Percentiles rank a stretch among this genome's conserved stretches.
Evolutionary conservation across 1,140 invertebrate species (phyloP).

Genomic region (Musca vetustissima): DNA sequence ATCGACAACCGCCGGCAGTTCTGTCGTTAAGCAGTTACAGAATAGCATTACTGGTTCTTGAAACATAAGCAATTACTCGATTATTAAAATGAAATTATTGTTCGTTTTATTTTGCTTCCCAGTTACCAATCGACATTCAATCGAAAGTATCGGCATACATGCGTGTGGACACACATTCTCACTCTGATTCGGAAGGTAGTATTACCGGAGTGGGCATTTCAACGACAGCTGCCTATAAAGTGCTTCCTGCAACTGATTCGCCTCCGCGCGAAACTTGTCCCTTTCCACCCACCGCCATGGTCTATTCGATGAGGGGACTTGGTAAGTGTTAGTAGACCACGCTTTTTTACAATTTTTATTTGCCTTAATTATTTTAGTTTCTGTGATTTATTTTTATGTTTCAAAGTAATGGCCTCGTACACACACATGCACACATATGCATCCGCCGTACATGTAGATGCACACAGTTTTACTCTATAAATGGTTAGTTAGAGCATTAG

Average conservation of each 20-base stretch:
- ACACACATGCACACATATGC: not conserved
- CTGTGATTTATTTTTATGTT: conserved; percentile 20
- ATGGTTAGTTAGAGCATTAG: no score
- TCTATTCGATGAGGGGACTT: conserved; percentile 70
- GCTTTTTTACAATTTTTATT: conserved; percentile 36
- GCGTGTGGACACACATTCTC: conserved; percentile 67
- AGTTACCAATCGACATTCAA: conserved; percentile 90
- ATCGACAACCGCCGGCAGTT: no score
- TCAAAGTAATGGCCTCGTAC: not conserved
- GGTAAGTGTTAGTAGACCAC: conserved; percentile 59
- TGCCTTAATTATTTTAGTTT: conserved; percentile 24
- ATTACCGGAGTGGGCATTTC: conserved; percentile 51
- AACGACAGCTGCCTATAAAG: conserved; percentile 54
- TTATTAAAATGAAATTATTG: no score
- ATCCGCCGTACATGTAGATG: no score
- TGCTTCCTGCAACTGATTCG: conserved; percentile 54
- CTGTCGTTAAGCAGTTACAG: no score
- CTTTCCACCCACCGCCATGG: conserved; percentile 86
- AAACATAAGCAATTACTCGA: no score
- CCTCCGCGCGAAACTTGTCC: conserved; percentile 56
- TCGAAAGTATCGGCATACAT: conserved; percentile 81
- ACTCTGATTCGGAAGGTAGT: conserved; percentile 56
- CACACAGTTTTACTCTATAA: no score
- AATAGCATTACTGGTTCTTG: no score
- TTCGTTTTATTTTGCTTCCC: conserved; percentile 19